Evolutionary conservation across 1,140 invertebrate genomes (phyloP).

Genomic region (Pseudoatta argentina): DNA sequence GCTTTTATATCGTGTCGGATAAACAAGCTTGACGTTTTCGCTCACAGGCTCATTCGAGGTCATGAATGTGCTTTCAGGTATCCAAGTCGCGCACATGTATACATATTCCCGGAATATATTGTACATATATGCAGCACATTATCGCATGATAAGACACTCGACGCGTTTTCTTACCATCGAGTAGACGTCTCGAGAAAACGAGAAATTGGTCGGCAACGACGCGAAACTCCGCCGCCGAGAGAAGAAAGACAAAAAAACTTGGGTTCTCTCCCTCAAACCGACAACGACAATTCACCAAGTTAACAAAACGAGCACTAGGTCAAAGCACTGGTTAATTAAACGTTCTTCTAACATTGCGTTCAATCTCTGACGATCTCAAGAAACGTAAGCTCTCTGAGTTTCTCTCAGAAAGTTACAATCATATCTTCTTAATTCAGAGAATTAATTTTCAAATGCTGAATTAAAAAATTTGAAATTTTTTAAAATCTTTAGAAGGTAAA

Average conservation of each 20-base stretch:
- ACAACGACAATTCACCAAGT: constrained; percentile 31
- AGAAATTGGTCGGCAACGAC: constrained; percentile 32
- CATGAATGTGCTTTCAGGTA: constrained; percentile 54
- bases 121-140: neutral
- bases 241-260: neutral
- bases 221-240: neutral
- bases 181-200: constrained; percentile 12
- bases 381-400: neutral
- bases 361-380: constrained; percentile 21
- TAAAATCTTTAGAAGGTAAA: neutral
- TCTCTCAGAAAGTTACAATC: neutral
- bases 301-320: constrained; percentile 30
- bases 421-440: neutral
- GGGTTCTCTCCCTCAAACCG: neutral
- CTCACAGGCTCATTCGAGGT: constrained; percentile 41
- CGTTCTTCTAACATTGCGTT: constrained; percentile 36
- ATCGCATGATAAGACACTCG: neutral
- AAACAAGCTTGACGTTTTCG: constrained; percentile 46
- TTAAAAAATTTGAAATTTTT: neutral
- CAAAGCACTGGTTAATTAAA: constrained; percentile 49
- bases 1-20: constrained; percentile 39
- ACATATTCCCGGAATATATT: constrained; percentile 20
- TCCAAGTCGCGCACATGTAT: neutral
- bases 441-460: constrained; percentile 7
- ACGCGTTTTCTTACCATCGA: constrained; percentile 13